Evolutionary conservation across 2,113 vertebrate genomes (phyloP).

Genomic region (Vombatus ursinus): DNA sequence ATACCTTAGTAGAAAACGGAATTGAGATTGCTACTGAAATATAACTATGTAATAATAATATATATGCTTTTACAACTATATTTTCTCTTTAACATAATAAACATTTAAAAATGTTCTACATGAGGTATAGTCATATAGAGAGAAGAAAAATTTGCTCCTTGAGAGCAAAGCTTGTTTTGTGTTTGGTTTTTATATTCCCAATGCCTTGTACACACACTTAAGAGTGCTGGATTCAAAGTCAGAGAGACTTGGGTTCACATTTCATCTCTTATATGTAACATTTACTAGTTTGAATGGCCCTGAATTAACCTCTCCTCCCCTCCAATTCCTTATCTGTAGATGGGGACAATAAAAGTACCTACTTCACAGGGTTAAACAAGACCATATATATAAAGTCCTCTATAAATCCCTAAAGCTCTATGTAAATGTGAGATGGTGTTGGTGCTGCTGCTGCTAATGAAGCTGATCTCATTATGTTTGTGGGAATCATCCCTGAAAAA

Average conservation of each 20-base stretch:
- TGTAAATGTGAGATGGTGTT: not conserved
- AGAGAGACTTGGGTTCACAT: not conserved
- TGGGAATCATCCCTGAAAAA: not conserved
- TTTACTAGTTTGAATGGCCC: not conserved
- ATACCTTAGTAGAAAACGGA: not conserved
- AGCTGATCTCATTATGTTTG: not conserved
- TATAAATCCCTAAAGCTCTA: not conserved
- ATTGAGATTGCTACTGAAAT: constrained; percentile 10
- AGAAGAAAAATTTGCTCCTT: not conserved
- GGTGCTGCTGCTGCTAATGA: not conserved
- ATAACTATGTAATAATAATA: constrained; percentile 19
- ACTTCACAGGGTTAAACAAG: not conserved
- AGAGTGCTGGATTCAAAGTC: not conserved
- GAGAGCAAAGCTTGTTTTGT: not conserved
- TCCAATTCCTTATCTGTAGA: not conserved
- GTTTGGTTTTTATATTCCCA: not conserved
- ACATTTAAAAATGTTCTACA: not conserved
- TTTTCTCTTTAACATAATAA: not conserved
- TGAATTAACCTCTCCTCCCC: not conserved
- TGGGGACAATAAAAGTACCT: not conserved
- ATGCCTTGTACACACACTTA: not conserved
- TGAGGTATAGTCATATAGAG: constrained; percentile 11
- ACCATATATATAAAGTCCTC: not conserved
- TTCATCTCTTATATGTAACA: not conserved
- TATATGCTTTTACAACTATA: not conserved